Evolutionary conservation across 1,140 invertebrate species (phyloP), one percentile per base, ranked within the genome.

Genomic region (Aphaenogaster floridana): DNA sequence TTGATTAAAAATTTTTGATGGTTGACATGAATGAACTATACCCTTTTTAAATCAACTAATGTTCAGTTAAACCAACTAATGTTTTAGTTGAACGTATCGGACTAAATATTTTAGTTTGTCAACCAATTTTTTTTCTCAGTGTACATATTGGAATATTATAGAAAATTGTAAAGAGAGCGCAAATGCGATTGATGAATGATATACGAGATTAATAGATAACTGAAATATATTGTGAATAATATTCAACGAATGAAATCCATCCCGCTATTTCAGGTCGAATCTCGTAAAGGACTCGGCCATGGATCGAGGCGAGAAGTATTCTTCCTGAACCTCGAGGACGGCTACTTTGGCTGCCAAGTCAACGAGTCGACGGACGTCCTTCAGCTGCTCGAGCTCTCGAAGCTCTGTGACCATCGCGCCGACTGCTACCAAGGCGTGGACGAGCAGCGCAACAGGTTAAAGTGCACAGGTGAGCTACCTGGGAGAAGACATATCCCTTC

Each of bases 281-380:
- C 96, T 94, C 96, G 97, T 93, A 96, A 96, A 94, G 97, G 97
- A 92, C 96, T 97, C 96, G 97, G 97, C 95, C 97, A 97, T 96
- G 98, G 97, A 96, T 96, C 97, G 94, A 97, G 97, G 96, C 96
- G 97, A 96, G 98, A 99, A 97, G 97, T 99, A 95, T 99, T 99
- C 96, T 98, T 99, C 96, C 96, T 99, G 94, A 99, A 99, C 96
- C 97, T 99, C 95, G 98, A 99, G 96, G 98, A 99, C 96, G 98
- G 98, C 92, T 99, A 98, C 96, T 99, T 99, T 96, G 98, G 98
- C 89, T 99, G 98, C 96, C 98, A 99, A 97, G 98, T 99, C 86
- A 99, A 99, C 96, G 98, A 98, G 96, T 99, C 98, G 79, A 98
- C 97, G 91, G 98, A 99, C 95, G 97, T 99, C 92, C 96, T 99